Percentiles rank a stretch among this genome's conserved stretches.
These are phyloP conservation scores for Tragelaphus strepsiceros DNA, from an alignment of 2,113 vertebrate species.

Conservation along the genomic window DNA sequence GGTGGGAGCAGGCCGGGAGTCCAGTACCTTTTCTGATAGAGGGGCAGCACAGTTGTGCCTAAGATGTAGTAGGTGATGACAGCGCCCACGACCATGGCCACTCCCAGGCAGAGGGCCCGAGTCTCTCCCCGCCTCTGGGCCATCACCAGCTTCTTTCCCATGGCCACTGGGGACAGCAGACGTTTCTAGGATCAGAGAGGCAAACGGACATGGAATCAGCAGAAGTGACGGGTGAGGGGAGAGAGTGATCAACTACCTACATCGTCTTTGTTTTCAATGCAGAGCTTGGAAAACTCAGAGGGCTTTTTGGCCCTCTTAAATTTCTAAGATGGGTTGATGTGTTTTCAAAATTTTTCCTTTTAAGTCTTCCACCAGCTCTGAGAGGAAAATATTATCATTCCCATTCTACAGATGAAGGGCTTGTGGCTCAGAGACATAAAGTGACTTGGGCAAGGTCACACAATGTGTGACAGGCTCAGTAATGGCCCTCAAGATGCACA, in stretches of 20 bases:
- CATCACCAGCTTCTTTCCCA: constrained; percentile 84
- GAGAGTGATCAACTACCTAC: accelerated
- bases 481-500: background rate
- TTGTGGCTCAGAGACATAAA: background rate
- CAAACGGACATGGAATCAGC: background rate
- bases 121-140: constrained; percentile 84
- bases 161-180: constrained; percentile 42
- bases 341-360: no score
- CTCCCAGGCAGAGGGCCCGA: constrained; percentile 80
- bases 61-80: constrained; percentile 83
- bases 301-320: no score
- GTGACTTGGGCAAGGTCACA: background rate
- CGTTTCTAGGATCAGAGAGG: constrained; percentile 56
- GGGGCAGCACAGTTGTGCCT: constrained; percentile 79
- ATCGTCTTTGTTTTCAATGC: accelerated
- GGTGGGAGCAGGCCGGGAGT: accelerated
- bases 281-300: background rate
- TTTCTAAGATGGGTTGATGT: no score
- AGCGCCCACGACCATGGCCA: constrained; percentile 80
- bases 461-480: background rate
- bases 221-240: no score
- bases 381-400: background rate
- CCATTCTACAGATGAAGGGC: background rate
- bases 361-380: background rate
- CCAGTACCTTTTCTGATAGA: constrained; percentile 80